These are phyloP conservation scores for Norana najaformis DNA, from an alignment of 2,888 invertebrate species.

Conservation along the genomic window DNA sequence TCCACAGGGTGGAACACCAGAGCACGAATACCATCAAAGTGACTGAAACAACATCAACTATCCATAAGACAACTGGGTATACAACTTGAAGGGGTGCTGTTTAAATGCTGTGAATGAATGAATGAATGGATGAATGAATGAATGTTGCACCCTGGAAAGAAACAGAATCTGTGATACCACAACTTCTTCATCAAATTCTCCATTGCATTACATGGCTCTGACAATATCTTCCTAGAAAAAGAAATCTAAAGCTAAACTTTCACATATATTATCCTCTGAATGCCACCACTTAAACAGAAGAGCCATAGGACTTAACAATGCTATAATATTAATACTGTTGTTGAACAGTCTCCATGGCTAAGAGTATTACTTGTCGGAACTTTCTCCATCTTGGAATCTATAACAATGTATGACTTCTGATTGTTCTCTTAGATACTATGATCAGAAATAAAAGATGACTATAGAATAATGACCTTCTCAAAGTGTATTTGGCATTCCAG, in stretches of 20 bases:
- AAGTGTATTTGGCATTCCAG: conserved; percentile 80
- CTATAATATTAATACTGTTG: not conserved
- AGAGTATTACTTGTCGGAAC: not conserved
- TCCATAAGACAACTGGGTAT: not conserved
- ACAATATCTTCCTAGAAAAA: too few species aligned
- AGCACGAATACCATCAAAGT: conserved; percentile 65
- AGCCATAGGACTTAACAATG: too few species aligned
- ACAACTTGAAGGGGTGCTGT: too few species aligned
- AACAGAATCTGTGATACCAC: not conserved
- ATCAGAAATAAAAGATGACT: not conserved
- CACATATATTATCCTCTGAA: not conserved
- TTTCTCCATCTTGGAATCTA: too few species aligned
- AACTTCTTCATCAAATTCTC: not conserved
- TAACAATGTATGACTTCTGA: not conserved
- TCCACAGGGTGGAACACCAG: conserved; percentile 76
- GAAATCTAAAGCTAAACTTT: too few species aligned
- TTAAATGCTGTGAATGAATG: too few species aligned
- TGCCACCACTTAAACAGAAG: not conserved
- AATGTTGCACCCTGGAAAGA: not conserved
- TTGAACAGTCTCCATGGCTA: not conserved
- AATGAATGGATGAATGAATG: too few species aligned
- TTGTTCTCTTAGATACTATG: not conserved
- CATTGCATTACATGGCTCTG: too few species aligned
- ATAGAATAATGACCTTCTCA: conserved; percentile 64
- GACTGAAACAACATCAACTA: conserved; percentile 51